A percentile compares a stretch with the other conserved stretches of the same genome.
phyloP scores from a whole-genome alignment of 2,888 invertebrate species.

The Schizaphis graminum region DNA sequence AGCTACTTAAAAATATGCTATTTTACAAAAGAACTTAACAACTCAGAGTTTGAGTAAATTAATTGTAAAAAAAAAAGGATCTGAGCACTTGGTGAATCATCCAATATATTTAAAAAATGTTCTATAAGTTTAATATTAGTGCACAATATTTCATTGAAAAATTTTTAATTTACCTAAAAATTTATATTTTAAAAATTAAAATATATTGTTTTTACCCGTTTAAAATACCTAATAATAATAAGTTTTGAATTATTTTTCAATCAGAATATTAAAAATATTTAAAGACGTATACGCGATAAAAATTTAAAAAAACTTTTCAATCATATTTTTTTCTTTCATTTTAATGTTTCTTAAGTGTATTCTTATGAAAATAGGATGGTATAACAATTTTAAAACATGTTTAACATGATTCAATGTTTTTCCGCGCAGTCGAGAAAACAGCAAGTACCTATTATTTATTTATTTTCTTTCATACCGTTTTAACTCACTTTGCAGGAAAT shows the following conservation, averaged over 20 bases:
- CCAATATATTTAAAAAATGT: not conserved
- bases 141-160: not conserved
- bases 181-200: not conserved
- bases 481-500: slow-evolving; percentile 55
- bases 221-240: not conserved
- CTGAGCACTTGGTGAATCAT: not conserved
- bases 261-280: not conserved
- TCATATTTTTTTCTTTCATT: not conserved
- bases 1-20: not conserved
- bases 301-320: not conserved
- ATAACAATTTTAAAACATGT: not conserved
- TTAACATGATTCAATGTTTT: too few species aligned
- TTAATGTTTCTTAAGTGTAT: not conserved
- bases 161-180: not conserved
- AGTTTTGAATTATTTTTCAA: not conserved
- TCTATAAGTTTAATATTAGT: not conserved
- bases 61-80: not conserved
- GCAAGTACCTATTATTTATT: too few species aligned
- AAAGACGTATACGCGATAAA: not conserved
- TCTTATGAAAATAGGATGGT: not conserved
- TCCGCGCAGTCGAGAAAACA: too few species aligned
- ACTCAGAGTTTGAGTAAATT: not conserved
- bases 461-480: not conserved
- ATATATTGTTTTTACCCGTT: not conserved
- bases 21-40: not conserved